Percentiles rank a stretch among this genome's conserved stretches.
Conservation (phyloP, 1,140 invertebrate species). For the Aphaenogaster floridana region DNA sequence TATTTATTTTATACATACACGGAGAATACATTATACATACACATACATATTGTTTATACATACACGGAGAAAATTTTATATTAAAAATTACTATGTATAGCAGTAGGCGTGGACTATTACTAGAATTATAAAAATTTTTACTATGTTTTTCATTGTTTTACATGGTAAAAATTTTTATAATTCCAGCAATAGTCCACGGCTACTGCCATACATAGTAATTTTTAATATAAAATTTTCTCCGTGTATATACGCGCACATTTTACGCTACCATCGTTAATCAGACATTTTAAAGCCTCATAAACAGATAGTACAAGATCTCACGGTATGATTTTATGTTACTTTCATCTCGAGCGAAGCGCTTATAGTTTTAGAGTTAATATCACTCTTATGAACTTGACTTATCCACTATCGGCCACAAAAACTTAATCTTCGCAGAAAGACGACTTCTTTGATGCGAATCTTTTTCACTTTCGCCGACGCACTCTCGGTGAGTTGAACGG, state of each 20-base stretch:
- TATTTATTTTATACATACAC: neutral
- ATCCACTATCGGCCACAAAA: neutral
- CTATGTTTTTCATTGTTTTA: too few relatives aligned
- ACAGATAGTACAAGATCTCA: neutral
- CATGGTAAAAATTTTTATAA: too few relatives aligned
- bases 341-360: neutral
- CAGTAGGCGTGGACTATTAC: too few relatives aligned
- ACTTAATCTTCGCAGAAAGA: neutral
- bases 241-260: neutral
- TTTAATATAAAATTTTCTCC: too few relatives aligned
- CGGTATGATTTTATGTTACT: neutral
- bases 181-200: too few relatives aligned
- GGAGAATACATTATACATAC: too few relatives aligned
- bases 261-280: neutral
- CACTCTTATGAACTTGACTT: neutral
- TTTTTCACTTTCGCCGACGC: slow-evolving; percentile 34
- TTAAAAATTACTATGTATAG: too few relatives aligned
- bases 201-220: too few relatives aligned
- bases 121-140: too few relatives aligned
- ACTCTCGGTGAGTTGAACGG: neutral
- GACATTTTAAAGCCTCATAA: slow-evolving; percentile 13
- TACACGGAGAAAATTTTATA: too few relatives aligned
- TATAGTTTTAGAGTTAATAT: neutral
- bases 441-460: neutral
- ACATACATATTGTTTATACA: neutral